These are phyloP conservation scores for Lethrus apterus DNA, from an alignment of 1,140 invertebrate genomes.

Conservation along the genomic window DNA sequence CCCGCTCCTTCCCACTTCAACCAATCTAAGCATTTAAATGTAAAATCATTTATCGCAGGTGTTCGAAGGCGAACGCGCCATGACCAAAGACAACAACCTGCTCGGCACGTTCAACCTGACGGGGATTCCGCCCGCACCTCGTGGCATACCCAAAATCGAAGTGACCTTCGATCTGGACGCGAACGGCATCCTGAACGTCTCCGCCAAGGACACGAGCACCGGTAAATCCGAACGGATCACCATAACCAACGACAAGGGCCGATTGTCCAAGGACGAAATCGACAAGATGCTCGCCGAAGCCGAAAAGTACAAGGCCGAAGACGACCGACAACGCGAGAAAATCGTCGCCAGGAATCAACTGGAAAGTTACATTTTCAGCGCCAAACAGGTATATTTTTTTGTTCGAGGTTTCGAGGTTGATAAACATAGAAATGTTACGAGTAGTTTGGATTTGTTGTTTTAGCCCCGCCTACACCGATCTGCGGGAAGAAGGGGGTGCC, in stretches of 20 bases:
- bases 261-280: constrained; percentile 84
- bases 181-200: constrained; percentile 74
- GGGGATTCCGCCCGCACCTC: constrained; percentile 66
- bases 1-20: background rate
- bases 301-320: constrained; percentile 61
- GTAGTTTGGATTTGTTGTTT: too few relatives aligned
- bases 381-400: constrained; percentile 54
- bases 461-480: background rate
- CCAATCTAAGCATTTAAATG: background rate
- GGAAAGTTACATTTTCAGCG: constrained; percentile 77
- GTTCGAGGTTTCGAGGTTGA: background rate
- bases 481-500: background rate
- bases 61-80: constrained; percentile 37
- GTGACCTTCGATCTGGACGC: constrained; percentile 74
- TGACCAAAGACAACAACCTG: constrained; percentile 39
- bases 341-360: constrained; percentile 69
- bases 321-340: constrained; percentile 56
- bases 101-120: constrained; percentile 55
- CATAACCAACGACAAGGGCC: constrained; percentile 90
- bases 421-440: background rate
- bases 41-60: constrained; percentile 21
- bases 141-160: constrained; percentile 90
- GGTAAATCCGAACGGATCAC: constrained; percentile 70
- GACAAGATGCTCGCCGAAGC: constrained; percentile 84
- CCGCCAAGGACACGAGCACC: constrained; percentile 69